These are phyloP conservation scores for Gallinago jamesoni DNA, from an alignment of 2,113 vertebrate species.

Conservation along the genomic window DNA sequence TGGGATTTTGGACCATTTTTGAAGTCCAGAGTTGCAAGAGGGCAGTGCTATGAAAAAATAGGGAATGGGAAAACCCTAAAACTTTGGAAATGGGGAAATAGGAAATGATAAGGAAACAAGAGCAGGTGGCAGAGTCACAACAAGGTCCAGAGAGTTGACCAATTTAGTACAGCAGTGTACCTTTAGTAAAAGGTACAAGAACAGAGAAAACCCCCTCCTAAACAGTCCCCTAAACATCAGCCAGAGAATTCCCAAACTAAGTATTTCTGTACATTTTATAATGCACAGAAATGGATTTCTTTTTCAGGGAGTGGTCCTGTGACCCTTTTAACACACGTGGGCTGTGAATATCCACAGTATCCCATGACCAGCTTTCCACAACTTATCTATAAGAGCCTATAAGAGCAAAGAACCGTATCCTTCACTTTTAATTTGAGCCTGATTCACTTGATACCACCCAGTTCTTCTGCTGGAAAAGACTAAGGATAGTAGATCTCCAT, in stretches of 20 bases:
- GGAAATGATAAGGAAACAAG: not conserved
- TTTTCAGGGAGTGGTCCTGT: not conserved
- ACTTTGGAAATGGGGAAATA: not conserved
- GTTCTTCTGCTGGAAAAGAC: not conserved
- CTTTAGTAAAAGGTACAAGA: not conserved
- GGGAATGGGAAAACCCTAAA: not conserved
- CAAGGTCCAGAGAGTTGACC: not conserved
- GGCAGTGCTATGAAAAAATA: not conserved
- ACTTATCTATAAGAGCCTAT: not conserved
- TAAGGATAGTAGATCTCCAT: not conserved
- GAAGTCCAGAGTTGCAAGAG: not conserved
- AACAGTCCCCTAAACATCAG: not conserved
- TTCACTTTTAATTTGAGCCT: not conserved
- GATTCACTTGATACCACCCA: not conserved
- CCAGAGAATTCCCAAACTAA: not conserved
- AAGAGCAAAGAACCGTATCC: not conserved
- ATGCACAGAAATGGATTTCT: not conserved
- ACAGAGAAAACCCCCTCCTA: rapidly evolving
- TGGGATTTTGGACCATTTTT: not conserved
- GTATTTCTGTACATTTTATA: not conserved
- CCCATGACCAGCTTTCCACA: not conserved
- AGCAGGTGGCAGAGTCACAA: not conserved
- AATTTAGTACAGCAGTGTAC: not conserved
- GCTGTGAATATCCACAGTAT: not conserved
- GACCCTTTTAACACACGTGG: not conserved